phyloP scores from a whole-genome alignment of 2,797 vertebrate species.

The Protosalanx chinensis region DNA sequence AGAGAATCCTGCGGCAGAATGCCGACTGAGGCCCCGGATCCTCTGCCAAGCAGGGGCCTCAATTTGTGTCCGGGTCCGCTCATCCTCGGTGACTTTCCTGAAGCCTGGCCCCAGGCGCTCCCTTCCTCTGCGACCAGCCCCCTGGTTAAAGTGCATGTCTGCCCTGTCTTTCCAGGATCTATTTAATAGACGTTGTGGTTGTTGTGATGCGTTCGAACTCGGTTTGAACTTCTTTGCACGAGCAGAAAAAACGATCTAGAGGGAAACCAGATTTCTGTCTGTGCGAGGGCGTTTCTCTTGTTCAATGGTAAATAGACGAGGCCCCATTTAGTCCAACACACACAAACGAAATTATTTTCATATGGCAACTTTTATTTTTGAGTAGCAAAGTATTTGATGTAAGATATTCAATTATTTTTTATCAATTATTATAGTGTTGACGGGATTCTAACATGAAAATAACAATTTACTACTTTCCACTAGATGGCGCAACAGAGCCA shows the following conservation, averaged over 20 bases:
- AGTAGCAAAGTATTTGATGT: slow-evolving; percentile 13
- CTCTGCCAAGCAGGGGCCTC: slow-evolving; percentile 1
- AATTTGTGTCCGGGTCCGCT: background rate
- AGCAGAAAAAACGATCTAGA: slow-evolving; percentile 19
- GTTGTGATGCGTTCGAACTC: slow-evolving; percentile 11
- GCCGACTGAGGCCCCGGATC: slow-evolving; percentile 46
- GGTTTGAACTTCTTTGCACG: slow-evolving; percentile 4
- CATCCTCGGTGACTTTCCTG: slow-evolving; percentile 12
- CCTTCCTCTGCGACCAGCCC: background rate
- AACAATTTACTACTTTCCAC: slow-evolving; percentile 30
- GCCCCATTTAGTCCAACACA: slow-evolving; percentile 10
- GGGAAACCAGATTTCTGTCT: background rate
- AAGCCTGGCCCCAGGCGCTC: background rate
- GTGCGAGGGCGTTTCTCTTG: background rate
- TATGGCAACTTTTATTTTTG: slow-evolving; percentile 23
- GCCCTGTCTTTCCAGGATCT: slow-evolving; percentile 3
- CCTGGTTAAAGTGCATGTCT: background rate
- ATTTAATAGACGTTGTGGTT: background rate
- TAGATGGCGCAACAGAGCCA: slow-evolving; percentile 46
- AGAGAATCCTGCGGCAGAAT: slow-evolving; percentile 76
- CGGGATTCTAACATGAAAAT: background rate
- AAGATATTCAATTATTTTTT: slow-evolving; percentile 4
- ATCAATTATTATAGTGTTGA: background rate
- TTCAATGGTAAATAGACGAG: slow-evolving; percentile 15
- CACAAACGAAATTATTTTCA: background rate